Evolutionary conservation across 1,140 invertebrate genomes (phyloP).

Genomic region (Ditylenchus dipsaci): DNA sequence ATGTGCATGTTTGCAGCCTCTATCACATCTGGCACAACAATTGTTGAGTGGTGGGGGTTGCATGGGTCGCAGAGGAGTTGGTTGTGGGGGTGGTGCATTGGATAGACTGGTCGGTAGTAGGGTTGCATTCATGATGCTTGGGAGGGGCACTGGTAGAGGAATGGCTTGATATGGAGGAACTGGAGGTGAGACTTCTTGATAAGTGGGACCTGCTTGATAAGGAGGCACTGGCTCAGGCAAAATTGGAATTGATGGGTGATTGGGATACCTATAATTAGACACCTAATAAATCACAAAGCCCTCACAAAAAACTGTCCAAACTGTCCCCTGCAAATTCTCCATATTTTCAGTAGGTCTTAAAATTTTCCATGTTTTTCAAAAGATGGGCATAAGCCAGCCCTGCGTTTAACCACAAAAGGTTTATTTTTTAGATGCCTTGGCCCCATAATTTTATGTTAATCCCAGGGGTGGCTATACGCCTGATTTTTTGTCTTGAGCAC

Average conservation of each 20-base stretch:
- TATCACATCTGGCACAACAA: slow-evolving; percentile 8
- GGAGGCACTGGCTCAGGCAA: background rate
- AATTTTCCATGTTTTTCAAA: too few species aligned
- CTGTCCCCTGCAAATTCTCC: too few species aligned
- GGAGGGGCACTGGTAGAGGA: background rate
- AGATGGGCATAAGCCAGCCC: too few species aligned
- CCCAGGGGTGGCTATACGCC: too few species aligned
- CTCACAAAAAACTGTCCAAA: too few species aligned
- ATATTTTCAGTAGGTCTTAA: too few species aligned
- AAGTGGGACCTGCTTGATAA: background rate
- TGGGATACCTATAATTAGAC: background rate
- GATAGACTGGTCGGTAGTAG: background rate
- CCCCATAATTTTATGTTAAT: too few species aligned
- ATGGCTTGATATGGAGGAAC: background rate
- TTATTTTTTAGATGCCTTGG: too few species aligned
- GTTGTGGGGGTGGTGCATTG: background rate
- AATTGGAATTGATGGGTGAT: background rate
- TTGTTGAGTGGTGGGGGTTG: slow-evolving; percentile 6
- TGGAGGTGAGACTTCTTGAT: background rate
- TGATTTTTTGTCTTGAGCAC: too few species aligned
- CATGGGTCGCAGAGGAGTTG: background rate
- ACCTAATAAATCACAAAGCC: too few species aligned
- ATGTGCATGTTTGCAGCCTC: background rate
- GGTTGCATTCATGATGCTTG: background rate
- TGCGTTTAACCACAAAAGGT: too few species aligned